Evolutionary conservation across 2,113 vertebrate genomes (phyloP).

Genomic region (Mustela lutreola): DNA sequence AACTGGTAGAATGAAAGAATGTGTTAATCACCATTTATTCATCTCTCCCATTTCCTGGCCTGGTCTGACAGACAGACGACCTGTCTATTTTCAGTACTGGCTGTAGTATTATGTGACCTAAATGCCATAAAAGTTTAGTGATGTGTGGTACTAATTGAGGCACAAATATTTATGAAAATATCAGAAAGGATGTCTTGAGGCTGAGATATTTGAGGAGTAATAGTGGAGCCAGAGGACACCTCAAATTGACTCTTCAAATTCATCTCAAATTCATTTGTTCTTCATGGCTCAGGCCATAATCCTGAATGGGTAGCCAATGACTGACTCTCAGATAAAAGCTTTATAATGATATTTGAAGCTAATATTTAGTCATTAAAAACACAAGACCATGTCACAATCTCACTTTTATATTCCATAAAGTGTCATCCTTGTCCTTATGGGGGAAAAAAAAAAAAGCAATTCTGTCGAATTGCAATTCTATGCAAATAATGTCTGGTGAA

Average conservation of each 20-base stretch:
- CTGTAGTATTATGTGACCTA: background rate
- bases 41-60: background rate
- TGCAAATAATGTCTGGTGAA: slow-evolving; percentile 26
- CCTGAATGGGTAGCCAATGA: background rate
- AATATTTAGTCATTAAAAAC: slow-evolving; percentile 15
- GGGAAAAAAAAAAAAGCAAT: slow-evolving; percentile 13
- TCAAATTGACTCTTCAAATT: background rate
- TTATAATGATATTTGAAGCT: background rate
- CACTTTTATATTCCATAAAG: background rate
- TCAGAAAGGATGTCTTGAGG: background rate
- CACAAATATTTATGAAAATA: background rate
- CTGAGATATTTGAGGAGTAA: background rate
- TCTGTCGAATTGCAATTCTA: background rate
- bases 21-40: background rate
- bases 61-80: background rate
- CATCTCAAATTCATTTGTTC: background rate
- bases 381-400: background rate
- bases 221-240: too few species aligned
- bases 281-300: background rate
- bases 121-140: background rate
- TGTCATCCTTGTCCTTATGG: slow-evolving; percentile 1
- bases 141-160: background rate
- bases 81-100: background rate
- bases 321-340: background rate
- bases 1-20: background rate